Percentiles rank a stretch among this genome's conserved stretches.
Conservation (phyloP, 2,113 vertebrate genomes). For the Nothoprocta pentlandii region DNA sequence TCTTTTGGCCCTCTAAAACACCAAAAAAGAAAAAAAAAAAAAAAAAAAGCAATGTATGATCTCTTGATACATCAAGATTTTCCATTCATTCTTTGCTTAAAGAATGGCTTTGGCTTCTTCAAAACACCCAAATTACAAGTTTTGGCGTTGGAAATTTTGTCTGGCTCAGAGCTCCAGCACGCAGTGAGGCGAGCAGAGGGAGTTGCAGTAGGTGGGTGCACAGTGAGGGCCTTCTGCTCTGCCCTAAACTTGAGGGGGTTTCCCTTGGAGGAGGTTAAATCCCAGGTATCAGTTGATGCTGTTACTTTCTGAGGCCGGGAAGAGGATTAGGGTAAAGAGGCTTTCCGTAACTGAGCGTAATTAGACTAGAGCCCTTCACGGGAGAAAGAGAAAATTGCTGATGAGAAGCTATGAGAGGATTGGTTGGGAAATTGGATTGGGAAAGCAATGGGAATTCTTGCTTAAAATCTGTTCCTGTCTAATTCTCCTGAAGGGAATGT, state of each 20-base stretch:
- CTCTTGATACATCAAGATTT: not conserved
- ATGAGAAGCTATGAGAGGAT: conserved; percentile 37
- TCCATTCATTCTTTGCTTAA: not conserved
- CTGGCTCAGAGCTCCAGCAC: not conserved
- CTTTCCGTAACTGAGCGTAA: conserved; percentile 71
- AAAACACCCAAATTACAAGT: not conserved
- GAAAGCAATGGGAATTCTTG: not conserved
- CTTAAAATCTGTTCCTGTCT: not conserved
- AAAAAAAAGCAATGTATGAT: not conserved
- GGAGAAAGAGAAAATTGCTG: conserved; percentile 33
- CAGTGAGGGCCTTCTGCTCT: not conserved
- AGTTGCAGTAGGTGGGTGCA: not conserved
- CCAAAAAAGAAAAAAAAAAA: not conserved
- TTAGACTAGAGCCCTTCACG: conserved; percentile 29
- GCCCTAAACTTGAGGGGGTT: not conserved
- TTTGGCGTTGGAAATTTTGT: not conserved
- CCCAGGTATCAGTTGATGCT: conserved; percentile 54
- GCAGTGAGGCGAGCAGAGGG: not conserved
- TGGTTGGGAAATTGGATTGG: not conserved
- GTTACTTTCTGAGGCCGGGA: conserved; percentile 56
- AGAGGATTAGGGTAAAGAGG: conserved; percentile 72
- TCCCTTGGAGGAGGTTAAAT: not conserved
- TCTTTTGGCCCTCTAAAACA: not conserved
- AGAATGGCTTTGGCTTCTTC: not conserved
- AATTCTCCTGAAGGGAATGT: not conserved